Conservation (phyloP, 2,888 invertebrate species). For the Epinotia ramella region DNA sequence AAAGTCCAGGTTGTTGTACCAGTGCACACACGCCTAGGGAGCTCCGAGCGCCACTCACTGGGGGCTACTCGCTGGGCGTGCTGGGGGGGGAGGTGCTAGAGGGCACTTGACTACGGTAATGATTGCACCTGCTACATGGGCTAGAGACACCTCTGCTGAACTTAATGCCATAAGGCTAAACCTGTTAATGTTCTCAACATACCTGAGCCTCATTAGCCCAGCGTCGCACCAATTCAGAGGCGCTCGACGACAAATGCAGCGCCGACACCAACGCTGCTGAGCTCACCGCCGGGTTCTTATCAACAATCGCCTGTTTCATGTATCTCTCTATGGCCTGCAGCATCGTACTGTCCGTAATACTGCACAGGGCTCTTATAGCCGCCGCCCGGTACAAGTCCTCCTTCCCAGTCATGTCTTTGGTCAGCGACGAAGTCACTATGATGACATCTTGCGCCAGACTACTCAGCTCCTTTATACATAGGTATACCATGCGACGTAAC, state of each 20-base stretch:
- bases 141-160: too few relatives aligned
- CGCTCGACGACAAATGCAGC: constrained; percentile 90
- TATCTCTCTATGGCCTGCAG: constrained; percentile 99
- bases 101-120: too few relatives aligned
- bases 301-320: constrained; percentile 99
- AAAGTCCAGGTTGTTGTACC: too few relatives aligned
- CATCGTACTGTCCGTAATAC: constrained; percentile 98
- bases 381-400: constrained; percentile 96
- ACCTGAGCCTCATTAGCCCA: constrained; percentile 99
- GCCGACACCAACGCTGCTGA: constrained; percentile 98
- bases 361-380: constrained; percentile 98
- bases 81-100: too few relatives aligned
- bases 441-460: constrained; percentile 99
- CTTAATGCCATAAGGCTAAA: not conserved
- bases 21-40: too few relatives aligned
- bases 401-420: constrained; percentile 99
- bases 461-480: constrained; percentile 98
- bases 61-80: too few relatives aligned
- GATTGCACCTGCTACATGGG: too few relatives aligned
- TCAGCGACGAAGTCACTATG: constrained; percentile 98
- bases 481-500: constrained; percentile 96
- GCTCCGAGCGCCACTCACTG: too few relatives aligned
- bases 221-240: constrained; percentile 96
- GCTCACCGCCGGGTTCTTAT: constrained; percentile 97
- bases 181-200: constrained; percentile 59